phyloP scores from a whole-genome alignment of 2,888 invertebrate genomes.

The Callyntrura sp. region DNA sequence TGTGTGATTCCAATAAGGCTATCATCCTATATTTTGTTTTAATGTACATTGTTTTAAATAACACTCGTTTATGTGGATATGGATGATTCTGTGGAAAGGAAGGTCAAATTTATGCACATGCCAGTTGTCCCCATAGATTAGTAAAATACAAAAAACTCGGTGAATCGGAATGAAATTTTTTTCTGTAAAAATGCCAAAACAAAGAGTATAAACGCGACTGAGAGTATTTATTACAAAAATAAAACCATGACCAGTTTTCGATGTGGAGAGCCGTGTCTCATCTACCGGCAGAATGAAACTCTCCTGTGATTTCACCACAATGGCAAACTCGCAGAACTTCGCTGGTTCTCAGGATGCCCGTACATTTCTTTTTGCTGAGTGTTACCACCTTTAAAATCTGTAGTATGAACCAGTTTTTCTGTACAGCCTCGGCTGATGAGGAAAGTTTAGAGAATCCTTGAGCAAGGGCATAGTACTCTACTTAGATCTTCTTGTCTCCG shows the following conservation, averaged over 20 bases:
- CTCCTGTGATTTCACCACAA: not conserved
- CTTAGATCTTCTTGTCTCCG: conserved; percentile 38
- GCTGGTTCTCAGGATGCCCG: conserved; percentile 2
- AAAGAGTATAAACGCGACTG: not conserved
- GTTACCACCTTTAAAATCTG: not conserved
- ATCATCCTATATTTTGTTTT: no score
- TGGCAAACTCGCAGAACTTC: not conserved
- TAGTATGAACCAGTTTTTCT: no score
- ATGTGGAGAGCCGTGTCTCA: not conserved
- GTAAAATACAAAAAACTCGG: no score
- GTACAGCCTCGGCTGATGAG: not conserved
- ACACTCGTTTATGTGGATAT: no score
- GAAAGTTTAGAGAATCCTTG: conserved; percentile 51
- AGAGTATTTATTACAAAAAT: no score
- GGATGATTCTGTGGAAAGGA: no score
- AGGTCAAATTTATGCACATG: no score
- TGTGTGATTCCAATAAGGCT: no score
- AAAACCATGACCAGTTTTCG: not conserved
- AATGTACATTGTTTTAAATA: no score
- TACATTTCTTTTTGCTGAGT: not conserved
- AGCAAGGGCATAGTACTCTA: conserved; percentile 36
- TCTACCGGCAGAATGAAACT: not conserved
- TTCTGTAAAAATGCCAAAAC: not conserved
- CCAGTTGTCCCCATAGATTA: no score
- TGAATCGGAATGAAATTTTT: conserved; percentile 26